These are phyloP conservation scores for Upupa epops DNA, from an alignment of 2,113 vertebrate genomes.

Conservation along the genomic window DNA sequence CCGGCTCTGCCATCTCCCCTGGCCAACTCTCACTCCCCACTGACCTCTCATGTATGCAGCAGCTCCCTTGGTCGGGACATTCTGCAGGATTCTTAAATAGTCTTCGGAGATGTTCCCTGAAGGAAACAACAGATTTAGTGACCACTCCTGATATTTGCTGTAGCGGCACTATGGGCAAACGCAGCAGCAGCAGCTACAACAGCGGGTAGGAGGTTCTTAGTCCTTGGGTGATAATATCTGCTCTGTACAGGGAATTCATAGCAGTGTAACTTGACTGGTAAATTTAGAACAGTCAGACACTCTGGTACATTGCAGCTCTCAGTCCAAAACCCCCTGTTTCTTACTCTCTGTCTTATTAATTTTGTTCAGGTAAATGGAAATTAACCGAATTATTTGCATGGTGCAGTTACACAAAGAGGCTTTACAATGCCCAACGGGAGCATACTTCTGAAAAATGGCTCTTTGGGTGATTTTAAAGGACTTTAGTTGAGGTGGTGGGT, in stretches of 20 bases:
- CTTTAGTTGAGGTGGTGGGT: rapidly evolving
- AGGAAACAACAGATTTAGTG: constrained; percentile 26
- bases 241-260: neutral
- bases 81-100: constrained; percentile 37
- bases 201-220: neutral
- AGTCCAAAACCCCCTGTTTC: neutral
- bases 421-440: neutral
- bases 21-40: constrained; percentile 8
- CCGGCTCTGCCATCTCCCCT: neutral
- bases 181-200: neutral
- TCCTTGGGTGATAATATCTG: neutral
- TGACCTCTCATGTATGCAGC: constrained; percentile 76
- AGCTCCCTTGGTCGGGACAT: constrained; percentile 5
- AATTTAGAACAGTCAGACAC: neutral
- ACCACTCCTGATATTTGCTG: neutral
- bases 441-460: neutral
- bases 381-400: neutral
- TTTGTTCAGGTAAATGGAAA: neutral
- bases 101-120: constrained; percentile 66
- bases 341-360: neutral
- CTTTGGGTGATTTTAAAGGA: neutral
- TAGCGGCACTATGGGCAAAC: neutral
- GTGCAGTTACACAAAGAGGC: neutral
- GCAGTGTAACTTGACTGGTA: neutral
- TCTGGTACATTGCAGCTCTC: neutral